Conservation (phyloP, 1,140 invertebrate genomes). For the Triops cancriformis region DNA sequence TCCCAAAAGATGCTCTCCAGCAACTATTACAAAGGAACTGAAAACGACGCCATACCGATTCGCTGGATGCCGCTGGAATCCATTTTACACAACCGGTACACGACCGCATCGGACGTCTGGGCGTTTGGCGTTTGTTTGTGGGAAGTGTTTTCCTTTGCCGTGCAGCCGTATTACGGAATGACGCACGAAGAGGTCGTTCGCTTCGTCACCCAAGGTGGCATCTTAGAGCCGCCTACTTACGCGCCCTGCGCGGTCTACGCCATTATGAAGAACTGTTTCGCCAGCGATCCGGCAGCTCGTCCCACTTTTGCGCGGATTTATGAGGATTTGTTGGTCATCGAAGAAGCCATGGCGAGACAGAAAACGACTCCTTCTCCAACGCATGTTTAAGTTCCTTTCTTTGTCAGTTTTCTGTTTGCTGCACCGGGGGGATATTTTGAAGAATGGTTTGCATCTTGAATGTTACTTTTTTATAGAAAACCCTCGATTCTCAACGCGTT, state of each 20-base stretch:
- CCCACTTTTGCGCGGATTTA: constrained; percentile 57
- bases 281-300: constrained; percentile 66
- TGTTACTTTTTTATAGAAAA: too few relatives aligned
- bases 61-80: constrained; percentile 94
- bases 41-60: constrained; percentile 86
- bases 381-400: constrained; percentile 7
- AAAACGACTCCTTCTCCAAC: constrained; percentile 9
- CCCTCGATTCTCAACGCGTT: too few relatives aligned
- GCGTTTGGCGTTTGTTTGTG: constrained; percentile 86
- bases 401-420: neutral
- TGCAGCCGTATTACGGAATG: constrained; percentile 90
- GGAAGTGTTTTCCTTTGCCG: constrained; percentile 89
- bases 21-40: constrained; percentile 85
- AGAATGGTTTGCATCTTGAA: neutral
- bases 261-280: constrained; percentile 89
- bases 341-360: constrained; percentile 20
- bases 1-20: constrained; percentile 85
- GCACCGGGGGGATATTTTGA: neutral
- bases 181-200: constrained; percentile 90
- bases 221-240: constrained; percentile 77
- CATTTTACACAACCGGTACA: constrained; percentile 88
- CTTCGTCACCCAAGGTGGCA: constrained; percentile 82
- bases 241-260: constrained; percentile 84
- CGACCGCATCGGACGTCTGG: constrained; percentile 87
- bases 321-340: constrained; percentile 23